Percentiles rank a stretch among this genome's conserved stretches.
Conservation (phyloP, 1,140 invertebrate genomes). For the Coenobita brevimanus region DNA sequence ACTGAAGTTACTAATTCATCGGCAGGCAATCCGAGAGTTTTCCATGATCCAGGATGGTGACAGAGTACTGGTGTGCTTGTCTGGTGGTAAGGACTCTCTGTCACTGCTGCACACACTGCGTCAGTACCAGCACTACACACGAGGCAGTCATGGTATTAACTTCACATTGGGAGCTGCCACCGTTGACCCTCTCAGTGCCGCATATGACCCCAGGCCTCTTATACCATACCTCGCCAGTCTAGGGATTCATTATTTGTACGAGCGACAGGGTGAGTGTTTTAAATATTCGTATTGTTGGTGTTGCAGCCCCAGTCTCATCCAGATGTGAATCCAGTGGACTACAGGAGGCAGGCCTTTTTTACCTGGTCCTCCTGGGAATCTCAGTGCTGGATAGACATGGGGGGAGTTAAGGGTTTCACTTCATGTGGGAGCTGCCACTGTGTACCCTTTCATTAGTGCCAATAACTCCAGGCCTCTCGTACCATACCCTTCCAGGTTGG, state of each 20-base stretch:
- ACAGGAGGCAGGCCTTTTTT: too few species aligned
- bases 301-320: background rate
- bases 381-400: too few species aligned
- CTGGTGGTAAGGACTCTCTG: slow-evolving; percentile 87
- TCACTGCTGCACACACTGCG: slow-evolving; percentile 87
- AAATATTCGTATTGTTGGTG: background rate
- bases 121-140: slow-evolving; percentile 87
- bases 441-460: too few species aligned
- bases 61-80: slow-evolving; percentile 87
- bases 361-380: too few species aligned
- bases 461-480: too few species aligned
- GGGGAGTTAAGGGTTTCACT: too few species aligned
- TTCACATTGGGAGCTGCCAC: slow-evolving; percentile 86
- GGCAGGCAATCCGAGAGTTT: slow-evolving; percentile 85
- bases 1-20: too few species aligned
- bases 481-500: too few species aligned
- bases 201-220: slow-evolving; percentile 80
- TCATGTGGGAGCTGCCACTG: too few species aligned
- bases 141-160: slow-evolving; percentile 79
- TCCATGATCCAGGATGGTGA: slow-evolving; percentile 90
- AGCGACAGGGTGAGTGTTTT: slow-evolving; percentile 78
- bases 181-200: slow-evolving; percentile 79
- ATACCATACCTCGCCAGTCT: slow-evolving; percentile 81
- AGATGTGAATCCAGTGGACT: too few species aligned
- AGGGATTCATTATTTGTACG: slow-evolving; percentile 82